phyloP scores from a whole-genome alignment of 2,888 invertebrate species.

The Arge pagana region DNA sequence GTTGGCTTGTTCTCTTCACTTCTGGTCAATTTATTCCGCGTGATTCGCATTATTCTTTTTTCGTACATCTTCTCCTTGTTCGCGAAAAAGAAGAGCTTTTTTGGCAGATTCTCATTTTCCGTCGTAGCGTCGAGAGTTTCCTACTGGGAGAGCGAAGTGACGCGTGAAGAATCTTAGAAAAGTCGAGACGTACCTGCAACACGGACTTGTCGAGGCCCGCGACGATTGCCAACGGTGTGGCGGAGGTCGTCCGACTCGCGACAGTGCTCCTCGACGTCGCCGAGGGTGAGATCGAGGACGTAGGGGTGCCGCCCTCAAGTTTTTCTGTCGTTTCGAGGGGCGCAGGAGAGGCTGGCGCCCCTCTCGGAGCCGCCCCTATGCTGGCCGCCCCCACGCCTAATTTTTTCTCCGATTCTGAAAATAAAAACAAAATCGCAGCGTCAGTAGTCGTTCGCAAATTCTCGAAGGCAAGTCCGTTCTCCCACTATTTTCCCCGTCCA shows the following conservation, averaged over 20 bases:
- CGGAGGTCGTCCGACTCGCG: conserved; percentile 59
- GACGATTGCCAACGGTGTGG: conserved; percentile 60
- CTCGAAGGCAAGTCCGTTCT: too few species aligned
- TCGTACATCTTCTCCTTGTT: too few species aligned
- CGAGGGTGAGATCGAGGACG: conserved; percentile 36
- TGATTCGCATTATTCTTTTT: too few species aligned
- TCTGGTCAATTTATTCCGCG: too few species aligned
- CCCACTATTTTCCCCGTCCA: too few species aligned
- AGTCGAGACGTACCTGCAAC: conserved; percentile 65
- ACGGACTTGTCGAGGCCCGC: conserved; percentile 76
- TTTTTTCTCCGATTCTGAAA: conserved; percentile 49
- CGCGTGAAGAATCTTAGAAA: too few species aligned
- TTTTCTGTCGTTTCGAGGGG: conserved; percentile 35
- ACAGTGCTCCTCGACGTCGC: neutral
- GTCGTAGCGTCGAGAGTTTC: too few species aligned
- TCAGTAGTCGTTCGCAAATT: too few species aligned
- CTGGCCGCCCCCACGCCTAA: conserved; percentile 45
- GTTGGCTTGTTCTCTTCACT: too few species aligned
- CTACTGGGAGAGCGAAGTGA: neutral
- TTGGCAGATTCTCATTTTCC: too few species aligned
- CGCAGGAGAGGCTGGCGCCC: conserved; percentile 47
- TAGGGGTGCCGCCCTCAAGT: too few species aligned
- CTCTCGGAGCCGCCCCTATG: conserved; percentile 44
- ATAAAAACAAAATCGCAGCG: conserved; percentile 33
- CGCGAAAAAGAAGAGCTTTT: too few species aligned